Evolutionary conservation across 2,113 vertebrate genomes (phyloP).

Genomic region (Colius striatus): DNA sequence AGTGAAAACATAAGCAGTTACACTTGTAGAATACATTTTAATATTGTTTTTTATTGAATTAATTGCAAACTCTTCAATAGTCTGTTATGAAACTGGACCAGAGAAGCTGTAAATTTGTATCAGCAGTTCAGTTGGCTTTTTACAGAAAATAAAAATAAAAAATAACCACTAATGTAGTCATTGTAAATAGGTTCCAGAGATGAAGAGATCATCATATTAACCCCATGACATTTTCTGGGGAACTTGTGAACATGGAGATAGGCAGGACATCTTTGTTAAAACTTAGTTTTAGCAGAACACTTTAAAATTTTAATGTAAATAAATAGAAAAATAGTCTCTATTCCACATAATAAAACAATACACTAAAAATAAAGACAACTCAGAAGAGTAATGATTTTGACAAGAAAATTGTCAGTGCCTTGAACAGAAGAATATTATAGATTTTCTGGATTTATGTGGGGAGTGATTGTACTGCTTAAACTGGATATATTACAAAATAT

Average conservation of each 20-base stretch:
- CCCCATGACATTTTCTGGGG: neutral
- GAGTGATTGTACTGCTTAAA: neutral
- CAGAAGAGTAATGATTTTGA: constrained; percentile 9
- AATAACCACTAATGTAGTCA: neutral
- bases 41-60: constrained; percentile 1
- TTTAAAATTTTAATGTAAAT: neutral
- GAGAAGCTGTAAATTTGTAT: neutral
- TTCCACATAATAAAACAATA: neutral
- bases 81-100: neutral
- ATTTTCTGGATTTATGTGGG: neutral
- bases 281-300: neutral
- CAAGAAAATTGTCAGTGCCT: constrained; percentile 3
- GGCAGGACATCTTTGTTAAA: neutral
- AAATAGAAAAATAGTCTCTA: neutral
- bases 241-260: neutral
- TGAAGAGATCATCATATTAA: neutral
- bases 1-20: neutral
- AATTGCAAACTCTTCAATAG: neutral
- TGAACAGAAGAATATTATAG: neutral
- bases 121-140: neutral
- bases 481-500: neutral
- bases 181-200: neutral
- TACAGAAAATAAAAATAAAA: neutral
- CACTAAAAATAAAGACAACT: constrained; percentile 4
- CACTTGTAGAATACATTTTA: neutral